phyloP scores from a whole-genome alignment of 2,888 invertebrate species.

The Dilophus febrilis region DNA sequence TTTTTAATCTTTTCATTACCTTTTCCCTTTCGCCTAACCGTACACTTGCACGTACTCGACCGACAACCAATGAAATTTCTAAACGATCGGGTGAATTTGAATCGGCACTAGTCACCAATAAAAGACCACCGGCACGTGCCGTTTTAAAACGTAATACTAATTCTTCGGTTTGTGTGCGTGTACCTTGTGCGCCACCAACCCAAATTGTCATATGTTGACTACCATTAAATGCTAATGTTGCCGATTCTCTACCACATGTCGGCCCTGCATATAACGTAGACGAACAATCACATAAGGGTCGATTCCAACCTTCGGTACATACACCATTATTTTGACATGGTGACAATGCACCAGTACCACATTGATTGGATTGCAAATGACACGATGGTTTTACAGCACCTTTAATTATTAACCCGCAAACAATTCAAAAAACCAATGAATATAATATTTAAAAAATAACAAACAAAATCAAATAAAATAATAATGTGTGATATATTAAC shows the following conservation, averaged over 20 bases:
- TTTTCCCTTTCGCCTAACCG: constrained; percentile 71
- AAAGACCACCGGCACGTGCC: constrained; percentile 53
- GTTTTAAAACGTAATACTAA: constrained; percentile 74
- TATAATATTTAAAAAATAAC: not conserved
- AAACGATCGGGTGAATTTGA: constrained; percentile 65
- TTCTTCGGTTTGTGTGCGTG: constrained; percentile 74
- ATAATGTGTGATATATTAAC: constrained; percentile 35
- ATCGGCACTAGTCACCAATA: constrained; percentile 63
- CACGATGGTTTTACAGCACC: constrained; percentile 82
- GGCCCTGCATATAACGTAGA: constrained; percentile 76
- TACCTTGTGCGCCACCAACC: constrained; percentile 50
- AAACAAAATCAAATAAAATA: not conserved
- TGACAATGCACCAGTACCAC: constrained; percentile 52
- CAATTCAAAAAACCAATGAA: not conserved
- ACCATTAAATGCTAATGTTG: constrained; percentile 75
- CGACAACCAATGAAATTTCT: constrained; percentile 71
- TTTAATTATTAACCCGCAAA: constrained; percentile 18
- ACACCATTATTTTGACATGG: constrained; percentile 81
- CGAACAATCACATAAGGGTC: constrained; percentile 85
- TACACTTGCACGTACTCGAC: constrained; percentile 64
- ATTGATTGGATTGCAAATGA: constrained; percentile 63
- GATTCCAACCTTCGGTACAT: constrained; percentile 90
- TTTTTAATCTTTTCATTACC: constrained; percentile 38
- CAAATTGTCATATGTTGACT: constrained; percentile 70
- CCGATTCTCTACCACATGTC: constrained; percentile 80